These are phyloP conservation scores for Tonatia bakeri DNA, from an alignment of 2,113 vertebrate genomes.

Conservation along the genomic window DNA sequence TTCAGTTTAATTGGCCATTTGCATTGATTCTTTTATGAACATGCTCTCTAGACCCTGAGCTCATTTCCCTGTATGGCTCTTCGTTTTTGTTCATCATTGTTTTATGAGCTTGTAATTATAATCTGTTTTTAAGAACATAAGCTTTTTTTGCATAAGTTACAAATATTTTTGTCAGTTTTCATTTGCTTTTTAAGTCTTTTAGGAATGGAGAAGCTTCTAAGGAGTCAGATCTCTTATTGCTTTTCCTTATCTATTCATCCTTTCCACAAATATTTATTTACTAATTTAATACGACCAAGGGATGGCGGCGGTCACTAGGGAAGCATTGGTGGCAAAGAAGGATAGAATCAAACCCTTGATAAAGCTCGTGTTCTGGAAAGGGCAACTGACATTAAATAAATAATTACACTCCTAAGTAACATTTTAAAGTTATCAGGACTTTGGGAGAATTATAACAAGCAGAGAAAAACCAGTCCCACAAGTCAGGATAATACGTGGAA, in stretches of 20 bases:
- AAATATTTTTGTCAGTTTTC: background rate
- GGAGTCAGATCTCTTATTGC: background rate
- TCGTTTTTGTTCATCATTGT: slow-evolving; percentile 24
- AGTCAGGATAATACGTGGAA: background rate
- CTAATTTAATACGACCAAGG: background rate
- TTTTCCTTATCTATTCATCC: background rate
- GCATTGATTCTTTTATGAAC: slow-evolving; percentile 44
- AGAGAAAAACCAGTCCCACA: background rate
- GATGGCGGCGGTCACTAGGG: background rate
- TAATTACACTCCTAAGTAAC: background rate
- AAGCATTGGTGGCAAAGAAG: background rate
- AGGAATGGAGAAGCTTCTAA: background rate
- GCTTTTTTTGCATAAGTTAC: background rate
- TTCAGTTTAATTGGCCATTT: slow-evolving; percentile 51
- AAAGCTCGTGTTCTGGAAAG: background rate
- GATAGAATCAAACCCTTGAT: background rate
- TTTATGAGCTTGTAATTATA: background rate
- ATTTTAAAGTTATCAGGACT: background rate
- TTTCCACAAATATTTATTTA: slow-evolving; percentile 16
- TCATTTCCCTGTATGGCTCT: slow-evolving; percentile 14
- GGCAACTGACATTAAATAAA: background rate
- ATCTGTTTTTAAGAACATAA: slow-evolving; percentile 16
- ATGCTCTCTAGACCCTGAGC: background rate
- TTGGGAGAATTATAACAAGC: background rate
- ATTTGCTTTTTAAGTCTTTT: slow-evolving; percentile 33